Base-by-base conservation (phyloP, 2,797 vertebrate species). In the Nannoperca obscura region DNA sequence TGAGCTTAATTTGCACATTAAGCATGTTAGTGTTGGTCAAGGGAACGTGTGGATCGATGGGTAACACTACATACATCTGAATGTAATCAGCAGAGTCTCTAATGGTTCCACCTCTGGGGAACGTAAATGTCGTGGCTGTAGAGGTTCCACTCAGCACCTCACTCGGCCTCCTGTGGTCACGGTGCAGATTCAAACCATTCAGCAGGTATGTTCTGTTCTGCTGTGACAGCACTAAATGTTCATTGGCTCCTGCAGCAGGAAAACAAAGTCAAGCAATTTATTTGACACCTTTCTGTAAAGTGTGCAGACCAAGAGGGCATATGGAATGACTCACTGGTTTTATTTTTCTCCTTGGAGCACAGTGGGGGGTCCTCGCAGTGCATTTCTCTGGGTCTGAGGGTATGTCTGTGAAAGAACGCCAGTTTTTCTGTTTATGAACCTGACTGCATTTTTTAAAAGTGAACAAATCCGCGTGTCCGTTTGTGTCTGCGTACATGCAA, bases 391-490 rank as follows among this genome's bases (percentile, higher is more conserved):
- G 89, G 81, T 90, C 81, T 86, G 44, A 80, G 63, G 78, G 62
- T 70, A 57, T 78, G 81, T 84, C 72, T 84, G 50, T 68, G 77
- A 81, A 64, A 38, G 7, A 54, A 62, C 0, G 80, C 83, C 87
- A 86, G 74, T 14, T 86, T 83, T 81, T 76, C 80, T 79, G 65
- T 85, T 89, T 82, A 85, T 89, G 83, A 89, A 88, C 74, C 74
- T 38, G 20, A 78, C 63, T 82, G 66, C 80, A 86, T 85, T 72
- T 87, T 85, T 84, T 71, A 15, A 78, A 81, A 58, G 61, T 83
- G 81, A 89, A 86, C 68, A 62, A 83, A 87, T 81, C 42, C 55
- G 32, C 6, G 65, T 7, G 14, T 71, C 58, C 7, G 0, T 34
- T 30, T 22, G 64, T 65, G 69, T 74, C 5, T 78, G 50, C 53